phyloP scores from a whole-genome alignment of 2,888 invertebrate species.

The Luperina nickerlii region DNA sequence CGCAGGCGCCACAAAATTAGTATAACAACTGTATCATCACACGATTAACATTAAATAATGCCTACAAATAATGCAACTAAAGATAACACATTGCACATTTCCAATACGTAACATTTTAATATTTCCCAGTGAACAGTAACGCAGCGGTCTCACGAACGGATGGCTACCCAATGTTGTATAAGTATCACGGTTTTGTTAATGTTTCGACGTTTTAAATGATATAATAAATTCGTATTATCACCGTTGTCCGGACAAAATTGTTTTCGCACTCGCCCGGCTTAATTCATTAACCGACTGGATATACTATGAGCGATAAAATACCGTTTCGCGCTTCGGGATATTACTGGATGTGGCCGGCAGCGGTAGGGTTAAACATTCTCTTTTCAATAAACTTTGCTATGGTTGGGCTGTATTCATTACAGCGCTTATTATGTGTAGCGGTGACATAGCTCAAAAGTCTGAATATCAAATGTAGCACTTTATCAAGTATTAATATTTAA shows the following conservation, averaged over 20 bases:
- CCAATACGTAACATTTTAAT: constrained; percentile 50
- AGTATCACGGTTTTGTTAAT: constrained; percentile 80
- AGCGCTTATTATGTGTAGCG: neutral
- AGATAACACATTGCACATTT: constrained; percentile 14
- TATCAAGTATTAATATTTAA: constrained; percentile 44
- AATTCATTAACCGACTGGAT: constrained; percentile 84
- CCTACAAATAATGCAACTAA: constrained; percentile 12
- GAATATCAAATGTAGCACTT: constrained; percentile 28
- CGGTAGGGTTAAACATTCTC: constrained; percentile 37
- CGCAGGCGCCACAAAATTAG: neutral
- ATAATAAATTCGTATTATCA: constrained; percentile 88
- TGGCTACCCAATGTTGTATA: constrained; percentile 68
- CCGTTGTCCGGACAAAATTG: constrained; percentile 83
- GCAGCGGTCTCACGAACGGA: constrained; percentile 55
- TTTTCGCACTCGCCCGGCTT: constrained; percentile 82
- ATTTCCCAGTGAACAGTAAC: constrained; percentile 53
- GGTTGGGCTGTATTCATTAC: constrained; percentile 16
- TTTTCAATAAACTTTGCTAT: constrained; percentile 44
- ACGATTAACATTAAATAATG: neutral
- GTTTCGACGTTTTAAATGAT: constrained; percentile 86
- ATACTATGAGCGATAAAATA: constrained; percentile 76
- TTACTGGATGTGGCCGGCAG: constrained; percentile 45
- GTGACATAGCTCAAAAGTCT: neutral
- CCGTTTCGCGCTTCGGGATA: constrained; percentile 54
- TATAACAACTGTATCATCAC: neutral